A percentile compares a stretch with the other conserved stretches of the same genome.
phyloP scores from a whole-genome alignment of 2,888 invertebrate genomes.

The Drosophila dives region DNA sequence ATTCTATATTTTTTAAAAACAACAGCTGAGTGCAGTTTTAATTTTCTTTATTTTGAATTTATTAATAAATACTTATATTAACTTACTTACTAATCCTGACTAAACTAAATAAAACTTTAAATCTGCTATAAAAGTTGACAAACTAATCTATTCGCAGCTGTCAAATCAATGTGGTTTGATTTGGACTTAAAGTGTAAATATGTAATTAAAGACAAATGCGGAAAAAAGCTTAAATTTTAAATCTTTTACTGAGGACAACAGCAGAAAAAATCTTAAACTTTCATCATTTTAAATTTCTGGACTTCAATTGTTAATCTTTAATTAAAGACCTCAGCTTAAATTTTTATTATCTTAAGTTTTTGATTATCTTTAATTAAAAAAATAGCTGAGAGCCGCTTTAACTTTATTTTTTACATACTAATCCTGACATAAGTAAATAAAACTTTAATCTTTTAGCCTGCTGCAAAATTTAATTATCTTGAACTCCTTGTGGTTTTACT shows the following conservation, averaged over 20 bases:
- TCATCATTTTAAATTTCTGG: background rate
- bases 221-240: background rate
- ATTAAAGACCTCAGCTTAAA: background rate
- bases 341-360: background rate
- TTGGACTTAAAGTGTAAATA: background rate
- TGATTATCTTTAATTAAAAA: no score
- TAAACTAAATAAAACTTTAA: no score
- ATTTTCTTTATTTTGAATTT: no score
- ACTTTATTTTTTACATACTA: background rate
- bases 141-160: constrained; percentile 3
- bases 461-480: background rate
- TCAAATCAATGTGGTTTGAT: constrained; percentile 57
- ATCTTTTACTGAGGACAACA: background rate
- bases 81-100: no score
- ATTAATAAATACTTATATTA: no score
- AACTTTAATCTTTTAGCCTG: background rate
- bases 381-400: no score
- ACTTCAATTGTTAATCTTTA: background rate
- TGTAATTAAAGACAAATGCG: background rate
- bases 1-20: no score
- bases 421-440: background rate
- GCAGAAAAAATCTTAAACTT: background rate
- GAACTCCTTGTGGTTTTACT: background rate
- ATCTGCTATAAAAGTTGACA: background rate
- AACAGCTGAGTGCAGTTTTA: no score